Evolutionary conservation across 2,888 invertebrate species (phyloP).

Genomic region (Leucophora obtusa): DNA sequence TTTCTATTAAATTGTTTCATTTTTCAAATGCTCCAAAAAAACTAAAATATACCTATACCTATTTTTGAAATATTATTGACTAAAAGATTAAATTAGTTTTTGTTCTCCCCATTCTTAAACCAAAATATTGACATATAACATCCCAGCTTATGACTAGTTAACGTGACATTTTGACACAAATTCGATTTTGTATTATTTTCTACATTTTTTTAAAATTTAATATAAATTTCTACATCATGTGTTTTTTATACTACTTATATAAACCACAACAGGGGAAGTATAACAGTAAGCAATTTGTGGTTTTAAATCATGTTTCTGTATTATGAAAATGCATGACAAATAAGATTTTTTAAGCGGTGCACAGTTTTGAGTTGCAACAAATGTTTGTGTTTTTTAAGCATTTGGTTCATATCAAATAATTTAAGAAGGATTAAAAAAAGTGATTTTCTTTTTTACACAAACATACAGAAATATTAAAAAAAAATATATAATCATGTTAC

Average conservation of each 20-base stretch:
- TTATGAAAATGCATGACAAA: slow-evolving; percentile 44
- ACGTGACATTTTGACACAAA: slow-evolving; percentile 57
- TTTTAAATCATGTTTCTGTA: neutral
- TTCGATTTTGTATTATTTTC: slow-evolving; percentile 37
- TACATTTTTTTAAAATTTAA: slow-evolving; percentile 18
- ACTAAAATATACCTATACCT: too few species aligned
- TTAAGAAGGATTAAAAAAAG: slow-evolving; percentile 61
- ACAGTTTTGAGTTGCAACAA: slow-evolving; percentile 43
- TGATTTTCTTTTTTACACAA: neutral
- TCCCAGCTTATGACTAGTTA: slow-evolving; percentile 46
- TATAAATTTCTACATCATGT: slow-evolving; percentile 9
- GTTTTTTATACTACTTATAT: neutral
- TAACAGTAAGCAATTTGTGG: neutral
- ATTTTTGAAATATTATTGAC: too few species aligned
- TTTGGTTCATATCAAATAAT: slow-evolving; percentile 54
- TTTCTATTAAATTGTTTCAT: too few species aligned
- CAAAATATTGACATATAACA: slow-evolving; percentile 5
- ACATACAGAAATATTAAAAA: slow-evolving; percentile 17
- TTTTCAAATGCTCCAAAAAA: too few species aligned
- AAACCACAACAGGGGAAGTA: neutral
- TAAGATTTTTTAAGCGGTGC: slow-evolving; percentile 27
- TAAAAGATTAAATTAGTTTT: too few species aligned
- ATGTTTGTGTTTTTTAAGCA: slow-evolving; percentile 42
- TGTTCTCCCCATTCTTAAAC: neutral
- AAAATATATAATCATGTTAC: slow-evolving; percentile 51